phyloP scores from a whole-genome alignment of 1,140 invertebrate species.

The Drepana arcuata region DNA sequence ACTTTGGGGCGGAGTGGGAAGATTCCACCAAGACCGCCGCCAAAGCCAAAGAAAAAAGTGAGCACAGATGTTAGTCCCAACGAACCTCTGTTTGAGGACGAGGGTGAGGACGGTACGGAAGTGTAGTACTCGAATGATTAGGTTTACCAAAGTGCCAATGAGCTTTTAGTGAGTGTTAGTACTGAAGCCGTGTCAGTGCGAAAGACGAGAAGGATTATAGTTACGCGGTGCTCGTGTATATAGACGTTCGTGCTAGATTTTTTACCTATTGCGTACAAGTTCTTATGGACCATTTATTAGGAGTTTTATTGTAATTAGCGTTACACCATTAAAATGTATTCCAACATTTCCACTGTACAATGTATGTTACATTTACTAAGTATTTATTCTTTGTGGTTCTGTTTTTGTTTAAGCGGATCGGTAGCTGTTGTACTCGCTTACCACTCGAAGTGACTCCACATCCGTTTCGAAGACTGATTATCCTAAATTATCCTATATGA shows the following conservation, averaged over 20 bases:
- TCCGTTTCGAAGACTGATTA: constrained; percentile 62
- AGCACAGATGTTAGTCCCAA: constrained; percentile 62
- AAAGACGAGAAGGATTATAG: constrained; percentile 31
- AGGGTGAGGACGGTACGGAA: constrained; percentile 89
- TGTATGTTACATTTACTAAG: constrained; percentile 39
- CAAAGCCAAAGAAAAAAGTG: constrained; percentile 84
- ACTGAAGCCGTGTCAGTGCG: constrained; percentile 35
- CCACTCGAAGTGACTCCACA: constrained; percentile 36
- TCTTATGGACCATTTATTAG: constrained; percentile 56
- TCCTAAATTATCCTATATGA: constrained; percentile 44
- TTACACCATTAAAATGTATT: constrained; percentile 29
- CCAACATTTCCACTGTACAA: constrained; percentile 29
- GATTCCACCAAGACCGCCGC: constrained; percentile 84
- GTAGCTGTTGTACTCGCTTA: constrained; percentile 37
- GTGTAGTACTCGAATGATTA: constrained; percentile 70
- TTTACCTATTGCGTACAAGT: constrained; percentile 60
- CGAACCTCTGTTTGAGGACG: constrained; percentile 85
- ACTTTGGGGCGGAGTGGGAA: constrained; percentile 73
- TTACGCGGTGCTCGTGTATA: constrained; percentile 67
- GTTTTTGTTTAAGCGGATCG: constrained; percentile 23
- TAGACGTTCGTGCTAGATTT: constrained; percentile 65
- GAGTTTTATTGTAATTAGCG: constrained; percentile 31
- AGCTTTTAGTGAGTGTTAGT: constrained; percentile 38
- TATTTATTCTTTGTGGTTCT: constrained; percentile 62
- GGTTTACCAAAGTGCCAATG: constrained; percentile 57